Conservation (phyloP, 2,113 vertebrate species). For the Myanophis thanlyinensis region DNA sequence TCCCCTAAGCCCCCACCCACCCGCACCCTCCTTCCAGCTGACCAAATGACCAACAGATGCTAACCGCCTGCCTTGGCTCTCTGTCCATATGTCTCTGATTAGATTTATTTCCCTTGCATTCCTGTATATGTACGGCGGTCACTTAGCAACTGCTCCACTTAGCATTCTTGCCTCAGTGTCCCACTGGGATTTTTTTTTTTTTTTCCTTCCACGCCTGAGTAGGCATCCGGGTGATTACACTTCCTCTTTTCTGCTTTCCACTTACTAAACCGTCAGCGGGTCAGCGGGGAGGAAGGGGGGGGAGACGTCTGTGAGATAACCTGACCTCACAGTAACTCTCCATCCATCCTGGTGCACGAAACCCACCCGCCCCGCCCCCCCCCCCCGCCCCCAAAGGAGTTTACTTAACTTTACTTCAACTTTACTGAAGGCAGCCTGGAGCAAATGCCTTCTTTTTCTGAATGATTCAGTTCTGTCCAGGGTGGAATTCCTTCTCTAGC, state of each 20-base stretch:
- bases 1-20: not conserved
- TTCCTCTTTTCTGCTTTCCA: not conserved
- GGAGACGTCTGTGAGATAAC: not conserved
- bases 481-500: not conserved
- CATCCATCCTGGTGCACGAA: too few relatives aligned
- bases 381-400: too few relatives aligned
- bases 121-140: slow-evolving; percentile 1
- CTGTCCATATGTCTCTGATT: slow-evolving; percentile 36
- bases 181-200: not conserved
- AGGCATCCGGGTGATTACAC: not conserved
- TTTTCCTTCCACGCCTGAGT: not conserved
- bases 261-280: not conserved
- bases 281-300: fast-evolving
- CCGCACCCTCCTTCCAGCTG: not conserved
- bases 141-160: slow-evolving; percentile 25
- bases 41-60: not conserved
- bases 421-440: not conserved
- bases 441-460: too few relatives aligned
- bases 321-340: not conserved
- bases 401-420: too few relatives aligned
- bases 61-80: not conserved
- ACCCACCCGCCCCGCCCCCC: too few relatives aligned
- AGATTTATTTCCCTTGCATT: slow-evolving; percentile 25
- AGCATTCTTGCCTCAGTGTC: not conserved
- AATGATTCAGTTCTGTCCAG: not conserved